Base-by-base conservation (phyloP, 1,140 invertebrate species). In the Lethocerus indicus region DNA sequence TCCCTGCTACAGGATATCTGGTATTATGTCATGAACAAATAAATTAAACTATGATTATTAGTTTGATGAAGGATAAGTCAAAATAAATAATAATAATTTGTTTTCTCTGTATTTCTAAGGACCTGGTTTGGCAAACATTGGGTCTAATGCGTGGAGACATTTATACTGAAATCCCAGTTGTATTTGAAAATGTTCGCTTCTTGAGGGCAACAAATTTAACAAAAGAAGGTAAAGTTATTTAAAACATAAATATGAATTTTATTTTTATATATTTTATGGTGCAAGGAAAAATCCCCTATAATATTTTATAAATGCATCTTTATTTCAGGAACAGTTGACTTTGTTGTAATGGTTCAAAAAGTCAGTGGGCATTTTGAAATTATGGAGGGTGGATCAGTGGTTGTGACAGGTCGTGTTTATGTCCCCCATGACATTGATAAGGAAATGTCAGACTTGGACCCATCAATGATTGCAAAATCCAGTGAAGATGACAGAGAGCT, bases 1-100 rank as follows among this genome's bases (percentile, higher is more conserved):
- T 87, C 52, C 92, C 92, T 2, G 90, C 89, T 0, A 92, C 90
- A 9, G 88, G 87, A 23, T 97, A 85, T 60, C 58, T 87, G 48
- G 68, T 65, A 54, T n/a, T n/a, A n/a, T n/a, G n/a, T n/a, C n/a
- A n/a, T n/a, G n/a, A n/a, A n/a, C n/a, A n/a, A n/a, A n/a, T n/a
- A n/a, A n/a, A n/a, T n/a, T n/a, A n/a, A 57, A 50, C 13, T 45
- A 25, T 45, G 18, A 2, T 21, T 43, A 12, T 52, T 45, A 12
- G 6, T 24, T n/a, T n/a, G n/a, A n/a, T n/a, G n/a, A n/a, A n/a
- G n/a, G n/a, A n/a, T 14, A 52, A 24, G 21, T 1, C 9, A 6
- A 18, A 42, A 13, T 14, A 16, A 49, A 1, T 49, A 35, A 41
- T 1, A 42, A 29, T 45, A 1, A 42, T 39, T 37, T 45, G 9